phyloP scores from a whole-genome alignment of 2,797 vertebrate genomes.

The Philypnodon macrostomus region DNA sequence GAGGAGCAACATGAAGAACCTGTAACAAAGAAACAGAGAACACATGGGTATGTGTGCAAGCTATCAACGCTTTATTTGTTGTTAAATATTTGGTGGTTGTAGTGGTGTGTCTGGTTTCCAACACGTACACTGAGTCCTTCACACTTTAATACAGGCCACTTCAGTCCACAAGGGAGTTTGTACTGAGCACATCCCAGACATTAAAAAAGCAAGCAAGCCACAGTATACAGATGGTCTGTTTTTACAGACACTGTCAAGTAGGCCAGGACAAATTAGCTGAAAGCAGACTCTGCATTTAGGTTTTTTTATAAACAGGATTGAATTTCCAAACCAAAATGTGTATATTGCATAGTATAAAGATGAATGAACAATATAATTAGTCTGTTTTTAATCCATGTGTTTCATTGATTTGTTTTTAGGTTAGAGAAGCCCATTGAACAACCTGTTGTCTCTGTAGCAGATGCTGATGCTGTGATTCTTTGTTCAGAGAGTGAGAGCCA shows the following conservation, averaged over 20 bases:
- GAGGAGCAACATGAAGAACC: conserved; percentile 68
- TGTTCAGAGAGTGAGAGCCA: conserved; percentile 40
- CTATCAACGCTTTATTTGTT: too few species aligned
- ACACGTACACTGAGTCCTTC: background rate
- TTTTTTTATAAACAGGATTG: too few species aligned
- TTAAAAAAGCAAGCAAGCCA: too few species aligned
- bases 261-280: too few species aligned
- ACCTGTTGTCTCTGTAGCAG: conserved; percentile 6
- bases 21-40: conserved; percentile 66
- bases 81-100: too few species aligned
- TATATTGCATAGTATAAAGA: too few species aligned
- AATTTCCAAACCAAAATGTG: too few species aligned
- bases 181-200: too few species aligned
- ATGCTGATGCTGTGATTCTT: conserved; percentile 24
- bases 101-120: too few species aligned
- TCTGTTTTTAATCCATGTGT: background rate
- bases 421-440: conserved; percentile 45
- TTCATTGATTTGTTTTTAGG: conserved; percentile 40
- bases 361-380: too few species aligned
- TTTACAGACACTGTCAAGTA: background rate
- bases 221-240: background rate
- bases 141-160: background rate
- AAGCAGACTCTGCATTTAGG: too few species aligned
- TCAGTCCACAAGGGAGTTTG: too few species aligned
- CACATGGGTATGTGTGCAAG: conserved; percentile 52